A percentile compares a stretch with the other conserved stretches of the same genome.
Evolutionary conservation across 2,113 vertebrate species (phyloP).

Genomic region (Rafetus swinhoei): DNA sequence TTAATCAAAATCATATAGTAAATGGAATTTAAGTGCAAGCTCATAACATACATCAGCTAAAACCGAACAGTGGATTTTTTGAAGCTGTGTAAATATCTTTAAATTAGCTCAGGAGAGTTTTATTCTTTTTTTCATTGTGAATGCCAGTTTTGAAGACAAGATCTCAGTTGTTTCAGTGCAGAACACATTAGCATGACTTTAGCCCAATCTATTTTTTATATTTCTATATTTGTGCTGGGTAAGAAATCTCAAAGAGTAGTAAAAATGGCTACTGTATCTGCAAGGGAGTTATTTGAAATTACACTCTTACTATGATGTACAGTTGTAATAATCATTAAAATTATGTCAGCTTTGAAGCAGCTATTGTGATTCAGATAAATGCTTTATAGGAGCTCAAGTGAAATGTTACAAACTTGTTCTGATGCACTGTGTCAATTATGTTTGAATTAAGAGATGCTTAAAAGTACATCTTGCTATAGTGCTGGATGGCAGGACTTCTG

Average conservation of each 20-base stretch:
- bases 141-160: background rate
- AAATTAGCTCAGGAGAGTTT: background rate
- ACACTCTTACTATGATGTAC: background rate
- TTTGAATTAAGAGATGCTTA: background rate
- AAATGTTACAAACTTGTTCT: background rate
- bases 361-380: background rate
- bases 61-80: background rate
- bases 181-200: background rate
- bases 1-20: background rate
- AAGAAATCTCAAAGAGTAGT: rapidly evolving
- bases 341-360: background rate
- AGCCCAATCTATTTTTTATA: background rate
- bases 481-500: background rate
- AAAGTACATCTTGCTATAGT: background rate
- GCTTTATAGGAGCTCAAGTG: background rate
- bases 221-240: background rate
- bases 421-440: background rate
- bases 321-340: background rate
- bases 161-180: background rate
- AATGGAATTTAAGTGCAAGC: background rate
- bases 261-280: background rate
- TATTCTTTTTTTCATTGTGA: background rate
- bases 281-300: background rate
- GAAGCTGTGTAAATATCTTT: background rate
- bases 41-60: rapidly evolving